A percentile compares a stretch with the other conserved stretches of the same genome.
These are phyloP conservation scores for Anthoscopus minutus DNA, from an alignment of 2,113 vertebrate genomes.

Conservation along the genomic window DNA sequence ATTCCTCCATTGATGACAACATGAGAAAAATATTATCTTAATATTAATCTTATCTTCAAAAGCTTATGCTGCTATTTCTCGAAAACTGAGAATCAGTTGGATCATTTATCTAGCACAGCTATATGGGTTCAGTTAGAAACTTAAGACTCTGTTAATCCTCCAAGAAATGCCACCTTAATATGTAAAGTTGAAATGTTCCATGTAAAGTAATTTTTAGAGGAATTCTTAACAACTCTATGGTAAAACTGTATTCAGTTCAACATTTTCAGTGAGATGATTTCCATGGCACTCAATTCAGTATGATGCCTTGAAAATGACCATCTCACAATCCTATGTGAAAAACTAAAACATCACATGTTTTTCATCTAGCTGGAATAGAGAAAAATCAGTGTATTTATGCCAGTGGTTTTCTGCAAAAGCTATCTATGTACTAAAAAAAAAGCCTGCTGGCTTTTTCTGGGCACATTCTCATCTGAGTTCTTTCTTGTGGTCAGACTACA, in stretches of 20 bases:
- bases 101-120: neutral
- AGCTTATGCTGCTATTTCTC: slow-evolving; percentile 20
- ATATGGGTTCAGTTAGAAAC: neutral
- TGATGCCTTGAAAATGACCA: neutral
- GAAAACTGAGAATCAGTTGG: neutral
- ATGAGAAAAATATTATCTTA: slow-evolving; percentile 56
- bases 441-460: neutral
- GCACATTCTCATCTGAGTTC: neutral
- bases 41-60: slow-evolving; percentile 38
- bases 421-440: neutral
- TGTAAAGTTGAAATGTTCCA: neutral
- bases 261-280: neutral
- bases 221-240: neutral
- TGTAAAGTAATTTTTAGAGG: neutral
- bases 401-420: slow-evolving; percentile 7
- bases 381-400: neutral
- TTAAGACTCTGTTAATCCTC: neutral
- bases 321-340: neutral
- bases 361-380: neutral
- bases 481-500: neutral
- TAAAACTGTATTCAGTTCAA: neutral
- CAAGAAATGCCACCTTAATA: neutral
- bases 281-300: neutral
- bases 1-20: slow-evolving; percentile 57
- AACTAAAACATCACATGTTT: slow-evolving; percentile 12